Evolutionary conservation across 2,888 invertebrate genomes (phyloP).

Genomic region (Punctoribates punctum): DNA sequence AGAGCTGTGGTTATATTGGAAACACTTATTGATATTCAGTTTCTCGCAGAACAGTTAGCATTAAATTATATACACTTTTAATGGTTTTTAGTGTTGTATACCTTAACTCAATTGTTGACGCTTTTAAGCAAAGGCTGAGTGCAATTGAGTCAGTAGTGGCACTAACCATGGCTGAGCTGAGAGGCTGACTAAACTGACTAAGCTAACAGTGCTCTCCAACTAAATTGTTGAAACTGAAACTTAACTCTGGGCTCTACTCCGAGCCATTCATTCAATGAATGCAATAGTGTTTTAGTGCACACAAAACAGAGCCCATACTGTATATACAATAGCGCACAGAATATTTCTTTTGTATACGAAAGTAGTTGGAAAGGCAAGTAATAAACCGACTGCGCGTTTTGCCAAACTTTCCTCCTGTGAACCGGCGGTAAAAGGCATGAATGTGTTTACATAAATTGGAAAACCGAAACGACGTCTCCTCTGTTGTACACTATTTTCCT

Average conservation of each 20-base stretch:
- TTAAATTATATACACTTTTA: slow-evolving; percentile 19
- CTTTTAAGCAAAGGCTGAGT: not conserved
- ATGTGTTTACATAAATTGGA: slow-evolving; percentile 31
- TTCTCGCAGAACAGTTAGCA: slow-evolving; percentile 19
- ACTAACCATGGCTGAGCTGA: not conserved
- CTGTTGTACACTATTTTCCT: not conserved
- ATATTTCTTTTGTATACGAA: slow-evolving; percentile 6
- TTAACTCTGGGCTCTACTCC: not conserved
- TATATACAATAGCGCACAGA: not conserved
- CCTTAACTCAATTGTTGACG: slow-evolving; percentile 5
- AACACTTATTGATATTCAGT: slow-evolving; percentile 15
- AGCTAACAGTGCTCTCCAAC: not conserved
- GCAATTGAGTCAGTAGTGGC: not conserved
- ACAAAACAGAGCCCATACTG: slow-evolving; percentile 1
- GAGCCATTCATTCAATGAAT: slow-evolving; percentile 3
- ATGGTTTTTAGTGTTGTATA: slow-evolving; percentile 8
- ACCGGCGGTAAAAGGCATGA: slow-evolving; percentile 13
- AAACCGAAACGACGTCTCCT: slow-evolving; percentile 26
- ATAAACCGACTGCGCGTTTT: slow-evolving; percentile 18
- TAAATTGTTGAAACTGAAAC: slow-evolving; percentile 13
- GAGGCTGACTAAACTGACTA: not conserved
- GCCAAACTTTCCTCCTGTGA: not conserved
- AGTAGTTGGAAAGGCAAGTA: not conserved
- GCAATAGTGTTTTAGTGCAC: slow-evolving; percentile 13
- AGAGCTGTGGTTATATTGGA: not conserved